phyloP scores from a whole-genome alignment of 2,888 invertebrate genomes.

The Euplagia quadripunctaria region DNA sequence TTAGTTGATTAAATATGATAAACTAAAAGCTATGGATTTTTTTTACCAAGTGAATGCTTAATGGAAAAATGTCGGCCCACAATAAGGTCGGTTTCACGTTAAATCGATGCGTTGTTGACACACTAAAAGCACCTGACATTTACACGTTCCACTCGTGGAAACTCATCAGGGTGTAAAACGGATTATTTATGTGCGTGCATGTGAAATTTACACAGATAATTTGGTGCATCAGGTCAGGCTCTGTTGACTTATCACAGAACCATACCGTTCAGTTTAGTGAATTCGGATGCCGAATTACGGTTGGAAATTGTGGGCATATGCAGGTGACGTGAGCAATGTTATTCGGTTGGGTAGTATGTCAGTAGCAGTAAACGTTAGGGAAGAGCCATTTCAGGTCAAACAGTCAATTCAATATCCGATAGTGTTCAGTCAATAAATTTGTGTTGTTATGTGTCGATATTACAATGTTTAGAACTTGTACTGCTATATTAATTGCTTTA shows the following conservation, averaged over 20 bases:
- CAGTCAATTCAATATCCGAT: background rate
- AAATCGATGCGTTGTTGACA: constrained; percentile 28
- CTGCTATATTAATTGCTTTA: too few species aligned
- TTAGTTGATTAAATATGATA: too few species aligned
- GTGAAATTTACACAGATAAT: constrained; percentile 28
- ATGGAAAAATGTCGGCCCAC: background rate
- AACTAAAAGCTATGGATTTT: too few species aligned
- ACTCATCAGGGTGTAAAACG: constrained; percentile 28
- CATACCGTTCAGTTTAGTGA: background rate
- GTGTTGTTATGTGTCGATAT: background rate
- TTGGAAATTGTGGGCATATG: constrained; percentile 4
- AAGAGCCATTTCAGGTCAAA: background rate
- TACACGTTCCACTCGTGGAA: constrained; percentile 21
- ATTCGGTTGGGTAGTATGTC: background rate
- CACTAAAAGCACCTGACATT: constrained; percentile 29
- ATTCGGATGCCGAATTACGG: background rate
- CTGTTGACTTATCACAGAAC: constrained; percentile 8
- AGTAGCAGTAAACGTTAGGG: background rate
- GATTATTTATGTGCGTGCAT: constrained; percentile 33
- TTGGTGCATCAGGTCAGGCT: constrained; percentile 15
- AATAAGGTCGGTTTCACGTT: constrained; percentile 12
- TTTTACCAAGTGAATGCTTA: background rate
- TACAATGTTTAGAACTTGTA: too few species aligned
- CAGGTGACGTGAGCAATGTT: background rate
- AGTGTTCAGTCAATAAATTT: background rate